Conservation (phyloP, 2,888 invertebrate genomes). For the Scaptomyza reducta region DNA sequence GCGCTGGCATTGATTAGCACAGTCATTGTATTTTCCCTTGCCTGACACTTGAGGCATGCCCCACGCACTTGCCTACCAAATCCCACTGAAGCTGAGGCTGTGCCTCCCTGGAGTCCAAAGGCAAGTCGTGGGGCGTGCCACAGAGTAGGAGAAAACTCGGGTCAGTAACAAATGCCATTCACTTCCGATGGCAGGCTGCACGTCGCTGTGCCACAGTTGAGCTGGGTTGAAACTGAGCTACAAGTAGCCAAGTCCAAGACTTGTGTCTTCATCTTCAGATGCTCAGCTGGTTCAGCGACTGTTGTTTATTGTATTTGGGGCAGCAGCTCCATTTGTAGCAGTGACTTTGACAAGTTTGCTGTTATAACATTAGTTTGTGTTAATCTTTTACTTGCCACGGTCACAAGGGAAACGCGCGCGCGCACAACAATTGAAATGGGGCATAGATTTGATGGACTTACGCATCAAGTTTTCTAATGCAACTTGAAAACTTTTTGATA, state of each 20-base stretch:
- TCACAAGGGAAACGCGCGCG: conserved; percentile 49
- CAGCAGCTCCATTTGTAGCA: conserved; percentile 30
- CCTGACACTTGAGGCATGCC: background rate
- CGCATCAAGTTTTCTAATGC: conserved; percentile 65
- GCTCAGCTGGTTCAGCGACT: conserved; percentile 34
- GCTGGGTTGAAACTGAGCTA: conserved; percentile 27
- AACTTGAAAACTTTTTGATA: conserved; percentile 74
- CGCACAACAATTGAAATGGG: conserved; percentile 53
- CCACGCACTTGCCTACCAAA: background rate
- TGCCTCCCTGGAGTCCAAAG: conserved; percentile 13
- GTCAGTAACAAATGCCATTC: conserved; percentile 74
- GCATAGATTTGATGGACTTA: conserved; percentile 63
- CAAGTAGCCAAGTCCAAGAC: conserved; percentile 18
- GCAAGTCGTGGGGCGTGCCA: conserved; percentile 15
- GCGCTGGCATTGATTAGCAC: conserved; percentile 56
- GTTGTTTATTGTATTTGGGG: conserved; percentile 53
- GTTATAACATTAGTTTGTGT: conserved; percentile 68
- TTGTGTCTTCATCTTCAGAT: conserved; percentile 52
- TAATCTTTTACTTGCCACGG: conserved; percentile 63
- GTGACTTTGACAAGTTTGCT: conserved; percentile 76
- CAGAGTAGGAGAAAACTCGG: conserved; percentile 26
- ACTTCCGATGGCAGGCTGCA: conserved; percentile 70
- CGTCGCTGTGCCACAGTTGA: conserved; percentile 47
- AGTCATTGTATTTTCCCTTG: conserved; percentile 38
- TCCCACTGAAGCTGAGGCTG: conserved; percentile 7